Base-by-base conservation (phyloP, 2,888 invertebrate species). In the Hecatera dysodea region DNA sequence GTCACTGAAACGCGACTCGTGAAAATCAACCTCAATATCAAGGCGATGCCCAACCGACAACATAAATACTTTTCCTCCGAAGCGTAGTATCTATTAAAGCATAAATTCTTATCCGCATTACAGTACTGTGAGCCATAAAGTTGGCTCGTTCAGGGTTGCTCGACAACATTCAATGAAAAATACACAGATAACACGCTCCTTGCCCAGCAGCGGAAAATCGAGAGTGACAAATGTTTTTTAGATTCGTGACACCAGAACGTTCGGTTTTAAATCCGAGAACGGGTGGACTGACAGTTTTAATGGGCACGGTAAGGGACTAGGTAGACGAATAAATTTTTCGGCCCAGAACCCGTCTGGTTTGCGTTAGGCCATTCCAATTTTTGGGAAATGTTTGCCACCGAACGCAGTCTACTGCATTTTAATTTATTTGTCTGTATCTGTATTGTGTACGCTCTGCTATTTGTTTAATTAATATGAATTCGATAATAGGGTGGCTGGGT, bases 261-360 rank as follows among this genome's bases (percentile, higher is more conserved):
- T 93, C 89, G 90, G 91, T 89, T 93, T n/a, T 93, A 92, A 94
- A 92, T 92, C 93, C 92, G 88, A 89, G 82, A 93, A 92, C 91
- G 92, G 91, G 92, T 90, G 91, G 91, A 92, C 90, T 91, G 91
- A 90, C 93, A 90, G 89, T 92, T 93, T 94, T 93, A 95, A 94
- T 94, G 93, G 93, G 85, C 90, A 88, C 82, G 83, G 90, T 89
- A 92, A 94, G 91, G 92, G 92, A 91, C 85, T 89, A 90, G 92
- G 89, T 89, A 91, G 89, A 89, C 36, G 88, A 88, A 93, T 93
- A 93, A 90, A 93, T 93, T 93, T 90, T 83, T 84, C 74, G 52
- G 27, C 66, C 61, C 61, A 24, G 50, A 39, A 84, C 87, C 90
- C 90, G 90, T 90, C 88, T 86, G 86, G 84, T 85, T 84, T 81